phyloP scores from a whole-genome alignment of 2,797 vertebrate genomes.

The Linurgus olivaceus region DNA sequence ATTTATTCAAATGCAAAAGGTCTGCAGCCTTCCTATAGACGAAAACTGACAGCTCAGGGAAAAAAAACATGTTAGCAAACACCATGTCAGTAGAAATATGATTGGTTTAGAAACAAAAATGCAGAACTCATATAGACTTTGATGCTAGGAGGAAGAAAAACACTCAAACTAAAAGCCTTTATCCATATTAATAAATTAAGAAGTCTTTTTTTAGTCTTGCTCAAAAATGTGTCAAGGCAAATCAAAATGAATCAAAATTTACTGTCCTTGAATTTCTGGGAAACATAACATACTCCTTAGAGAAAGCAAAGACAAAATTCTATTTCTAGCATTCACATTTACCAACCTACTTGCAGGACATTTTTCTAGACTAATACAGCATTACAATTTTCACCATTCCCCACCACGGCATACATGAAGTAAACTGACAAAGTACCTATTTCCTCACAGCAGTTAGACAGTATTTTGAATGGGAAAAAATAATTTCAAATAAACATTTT shows the following conservation, averaged over 20 bases:
- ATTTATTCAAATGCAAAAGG: not conserved
- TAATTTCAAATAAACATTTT: not conserved
- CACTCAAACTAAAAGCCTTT: not conserved
- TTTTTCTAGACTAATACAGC: not conserved
- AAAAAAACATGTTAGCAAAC: not conserved
- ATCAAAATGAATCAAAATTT: not conserved
- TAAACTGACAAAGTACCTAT: not conserved
- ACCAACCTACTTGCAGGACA: not conserved
- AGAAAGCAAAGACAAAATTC: not conserved
- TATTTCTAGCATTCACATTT: not conserved
- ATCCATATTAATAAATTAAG: not conserved
- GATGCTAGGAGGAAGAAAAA: not conserved
- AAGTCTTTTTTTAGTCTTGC: not conserved
- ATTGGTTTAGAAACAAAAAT: not conserved
- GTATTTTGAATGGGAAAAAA: not conserved
- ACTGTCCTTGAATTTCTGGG: not conserved
- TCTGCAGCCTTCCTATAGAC: not conserved
- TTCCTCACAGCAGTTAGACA: accelerated
- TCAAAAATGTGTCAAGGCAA: not conserved
- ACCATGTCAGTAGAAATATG: not conserved
- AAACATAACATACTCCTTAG: not conserved
- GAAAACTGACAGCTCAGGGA: not conserved
- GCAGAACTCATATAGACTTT: not conserved
- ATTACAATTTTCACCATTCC: not conserved
- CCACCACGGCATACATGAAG: not conserved